Conservation (phyloP, 1,140 invertebrate genomes). For the Batillaria attramentaria region DNA sequence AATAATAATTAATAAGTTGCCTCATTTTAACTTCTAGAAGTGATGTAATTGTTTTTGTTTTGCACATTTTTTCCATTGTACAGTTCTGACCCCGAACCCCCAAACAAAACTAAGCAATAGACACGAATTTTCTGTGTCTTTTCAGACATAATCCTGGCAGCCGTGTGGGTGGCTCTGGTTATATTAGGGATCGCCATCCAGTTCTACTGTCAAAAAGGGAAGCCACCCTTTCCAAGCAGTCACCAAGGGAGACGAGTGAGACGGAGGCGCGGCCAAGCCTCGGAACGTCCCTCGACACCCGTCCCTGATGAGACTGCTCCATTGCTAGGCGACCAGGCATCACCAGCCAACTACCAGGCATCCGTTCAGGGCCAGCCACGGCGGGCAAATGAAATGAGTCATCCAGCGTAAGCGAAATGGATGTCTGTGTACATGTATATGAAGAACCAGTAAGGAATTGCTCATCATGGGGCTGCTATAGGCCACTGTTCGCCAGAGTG, state of each 20-base stretch:
- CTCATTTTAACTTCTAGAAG: too few relatives aligned
- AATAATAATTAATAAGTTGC: too few relatives aligned
- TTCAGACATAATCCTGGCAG: slow-evolving; percentile 20
- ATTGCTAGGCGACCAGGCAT: background rate
- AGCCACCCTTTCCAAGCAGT: slow-evolving; percentile 1
- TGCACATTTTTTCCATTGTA: slow-evolving; percentile 2
- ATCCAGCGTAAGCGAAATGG: background rate
- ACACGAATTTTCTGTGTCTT: background rate
- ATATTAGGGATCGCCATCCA: background rate
- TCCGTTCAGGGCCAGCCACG: background rate
- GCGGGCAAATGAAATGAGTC: background rate
- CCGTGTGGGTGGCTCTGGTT: background rate
- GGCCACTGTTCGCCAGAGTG: too few relatives aligned
- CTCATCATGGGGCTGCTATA: too few relatives aligned
- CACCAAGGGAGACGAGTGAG: background rate
- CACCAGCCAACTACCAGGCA: background rate
- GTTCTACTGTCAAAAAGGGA: slow-evolving; percentile 3
- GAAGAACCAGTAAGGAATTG: too few relatives aligned
- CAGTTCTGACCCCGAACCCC: background rate
- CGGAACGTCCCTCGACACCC: background rate
- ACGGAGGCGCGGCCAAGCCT: background rate
- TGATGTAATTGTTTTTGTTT: background rate
- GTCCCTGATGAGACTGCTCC: background rate
- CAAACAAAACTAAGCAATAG: too few relatives aligned
- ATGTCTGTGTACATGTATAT: too few relatives aligned